Percentiles rank a stretch among this genome's conserved stretches.
phyloP scores from a whole-genome alignment of 2,888 invertebrate species.

The Dolichopus griseipennis region DNA sequence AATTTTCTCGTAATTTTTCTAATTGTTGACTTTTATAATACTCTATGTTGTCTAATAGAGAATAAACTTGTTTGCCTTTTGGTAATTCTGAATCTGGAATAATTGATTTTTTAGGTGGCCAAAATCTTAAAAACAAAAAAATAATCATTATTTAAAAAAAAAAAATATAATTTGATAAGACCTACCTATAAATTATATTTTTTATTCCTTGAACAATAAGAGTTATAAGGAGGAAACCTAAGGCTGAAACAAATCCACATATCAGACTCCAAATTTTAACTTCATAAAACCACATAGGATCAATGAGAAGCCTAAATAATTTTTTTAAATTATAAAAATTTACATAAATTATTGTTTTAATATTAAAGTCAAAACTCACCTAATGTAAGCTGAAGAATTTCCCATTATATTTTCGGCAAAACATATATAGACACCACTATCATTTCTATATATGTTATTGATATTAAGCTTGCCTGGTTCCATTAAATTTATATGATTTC shows the following conservation, averaged over 20 bases:
- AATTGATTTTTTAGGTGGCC: conserved; percentile 56
- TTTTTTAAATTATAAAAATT: no score
- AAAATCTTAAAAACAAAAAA: conserved; percentile 57
- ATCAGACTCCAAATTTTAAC: conserved; percentile 76
- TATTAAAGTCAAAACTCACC: conserved; percentile 26
- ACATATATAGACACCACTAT: conserved; percentile 79
- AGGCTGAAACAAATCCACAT: conserved; percentile 72
- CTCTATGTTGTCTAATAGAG: conserved; percentile 83
- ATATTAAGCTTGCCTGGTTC: conserved; percentile 74
- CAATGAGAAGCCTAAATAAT: conserved; percentile 64
- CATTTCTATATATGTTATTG: conserved; percentile 60
- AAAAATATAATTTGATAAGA: no score
- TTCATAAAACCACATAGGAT: conserved; percentile 74
- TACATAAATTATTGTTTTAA: neutral
- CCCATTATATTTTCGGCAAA: conserved; percentile 76
- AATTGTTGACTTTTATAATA: conserved; percentile 82
- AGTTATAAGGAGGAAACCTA: conserved; percentile 69
- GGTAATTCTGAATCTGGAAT: conserved; percentile 47
- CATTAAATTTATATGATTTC: conserved; percentile 45
- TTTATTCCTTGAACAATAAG: conserved; percentile 68
- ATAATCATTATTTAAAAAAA: conserved; percentile 21
- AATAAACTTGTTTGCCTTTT: conserved; percentile 72
- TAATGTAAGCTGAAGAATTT: conserved; percentile 64
- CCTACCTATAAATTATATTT: conserved; percentile 52
- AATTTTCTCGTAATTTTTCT: conserved; percentile 82